Base-by-base conservation (phyloP, 2,888 invertebrate genomes). In the Rhagium mordax region DNA sequence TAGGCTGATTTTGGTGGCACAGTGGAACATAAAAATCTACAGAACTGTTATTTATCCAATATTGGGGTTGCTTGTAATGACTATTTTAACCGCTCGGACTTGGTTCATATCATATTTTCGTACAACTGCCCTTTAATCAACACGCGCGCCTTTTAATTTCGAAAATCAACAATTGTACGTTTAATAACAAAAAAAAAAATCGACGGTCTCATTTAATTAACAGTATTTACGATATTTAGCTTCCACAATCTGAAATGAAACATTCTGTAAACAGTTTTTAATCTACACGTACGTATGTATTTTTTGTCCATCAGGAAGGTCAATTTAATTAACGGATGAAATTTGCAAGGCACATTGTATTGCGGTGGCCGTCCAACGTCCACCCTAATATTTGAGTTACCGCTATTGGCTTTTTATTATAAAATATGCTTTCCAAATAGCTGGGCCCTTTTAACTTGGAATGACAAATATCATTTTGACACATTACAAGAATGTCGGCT, bases 391-490 rank as follows among this genome's bases (percentile, higher is more conserved):
- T 27, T 24, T 15, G 29, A 59, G 16, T 15, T 27, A 6, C n/a
- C 20, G 62, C 15, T 20, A n/a, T 15, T 24, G 21, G 33, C 13
- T 33, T 18, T n/a, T n/a, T n/a, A 15, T 33, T 53, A 53, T 65
- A 27, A 27, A 65, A 53, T 29, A 53, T 29, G 33, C 53, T 29
- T 48, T 15, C 33, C 53, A 29, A 24, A 65, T 53, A 65, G 20
- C 65, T 33, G 15, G 27, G 20, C 13, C 49, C 29, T 15, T 53
- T 18, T 33, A 65, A 53, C 65, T 53, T 65, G 47, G 21, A 49
- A 48, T 48, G 65, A 65, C 65, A 53, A 51, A 53, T 65, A 53
- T 53, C 53, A 64, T 29, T 65, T 65, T 51, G 65, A 65, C 65
- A 65, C 53, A 20, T 53, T 62, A 62, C 62, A 51, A 6, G 13